phyloP scores from a whole-genome alignment of 2,797 vertebrate species.

The Tarsius wallacei region DNA sequence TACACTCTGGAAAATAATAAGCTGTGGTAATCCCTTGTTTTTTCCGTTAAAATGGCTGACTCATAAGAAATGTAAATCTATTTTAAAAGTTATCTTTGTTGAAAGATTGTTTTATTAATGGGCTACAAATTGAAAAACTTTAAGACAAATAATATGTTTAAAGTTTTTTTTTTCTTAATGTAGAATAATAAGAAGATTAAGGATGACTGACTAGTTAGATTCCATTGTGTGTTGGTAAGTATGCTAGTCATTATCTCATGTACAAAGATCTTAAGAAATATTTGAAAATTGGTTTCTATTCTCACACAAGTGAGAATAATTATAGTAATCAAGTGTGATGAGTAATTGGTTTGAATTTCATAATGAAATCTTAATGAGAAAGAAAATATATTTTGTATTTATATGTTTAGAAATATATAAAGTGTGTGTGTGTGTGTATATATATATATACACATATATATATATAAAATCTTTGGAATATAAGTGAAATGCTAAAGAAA shows the following conservation, averaged over 20 bases:
- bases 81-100: neutral
- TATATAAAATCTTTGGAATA: slow-evolving; percentile 9
- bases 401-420: neutral
- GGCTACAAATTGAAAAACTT: neutral
- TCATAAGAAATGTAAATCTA: neutral
- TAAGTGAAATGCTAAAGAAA: neutral
- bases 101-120: neutral
- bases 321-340: neutral
- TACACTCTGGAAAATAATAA: neutral
- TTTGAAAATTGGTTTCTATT: neutral
- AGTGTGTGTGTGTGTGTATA: too few relatives aligned
- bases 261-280: neutral
- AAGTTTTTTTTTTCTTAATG: neutral
- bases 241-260: neutral
- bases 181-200: neutral
- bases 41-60: neutral
- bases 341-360: slow-evolving; percentile 6
- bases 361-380: neutral
- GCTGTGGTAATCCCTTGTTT: neutral
- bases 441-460: too few relatives aligned
- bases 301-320: slow-evolving; percentile 5
- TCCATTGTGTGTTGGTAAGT: neutral
- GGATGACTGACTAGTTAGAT: neutral
- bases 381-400: neutral
- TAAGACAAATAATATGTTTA: neutral